Evolutionary conservation across 1,140 invertebrate species (phyloP).

Genomic region (Anagrus nilaparvatae): DNA sequence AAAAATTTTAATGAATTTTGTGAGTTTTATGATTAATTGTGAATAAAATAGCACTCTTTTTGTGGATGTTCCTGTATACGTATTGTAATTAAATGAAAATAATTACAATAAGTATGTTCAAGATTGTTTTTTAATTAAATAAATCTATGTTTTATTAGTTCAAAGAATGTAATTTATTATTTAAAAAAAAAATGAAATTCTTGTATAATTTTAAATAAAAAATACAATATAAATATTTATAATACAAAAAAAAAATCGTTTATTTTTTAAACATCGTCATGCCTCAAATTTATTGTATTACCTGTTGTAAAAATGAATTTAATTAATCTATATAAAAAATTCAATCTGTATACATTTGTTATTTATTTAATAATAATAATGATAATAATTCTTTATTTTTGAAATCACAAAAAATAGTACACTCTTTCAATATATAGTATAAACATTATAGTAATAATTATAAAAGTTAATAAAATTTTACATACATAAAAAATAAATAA

Average conservation of each 20-base stretch:
- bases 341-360: too few relatives aligned
- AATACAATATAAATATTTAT: conserved; percentile 16
- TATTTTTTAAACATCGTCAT: conserved; percentile 2
- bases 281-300: conserved; percentile 3
- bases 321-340: too few relatives aligned
- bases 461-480: too few relatives aligned
- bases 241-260: conserved; percentile 13
- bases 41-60: conserved; percentile 13
- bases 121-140: conserved; percentile 11
- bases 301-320: too few relatives aligned
- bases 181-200: conserved; percentile 10
- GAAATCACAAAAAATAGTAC: too few relatives aligned
- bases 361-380: too few relatives aligned
- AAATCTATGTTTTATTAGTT: conserved; percentile 12
- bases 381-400: too few relatives aligned
- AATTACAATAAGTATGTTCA: conserved; percentile 4
- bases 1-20: conserved; percentile 11
- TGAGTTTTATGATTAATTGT: conserved; percentile 10
- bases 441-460: too few relatives aligned
- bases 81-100: conserved; percentile 1
- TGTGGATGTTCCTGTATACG: conserved; percentile 16
- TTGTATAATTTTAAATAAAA: conserved; percentile 12
- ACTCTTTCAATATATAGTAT: too few relatives aligned
- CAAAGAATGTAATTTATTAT: conserved; percentile 10
- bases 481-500: too few relatives aligned